Conservation (phyloP, 1,140 invertebrate species). For the Bradysia coprophila region DNA sequence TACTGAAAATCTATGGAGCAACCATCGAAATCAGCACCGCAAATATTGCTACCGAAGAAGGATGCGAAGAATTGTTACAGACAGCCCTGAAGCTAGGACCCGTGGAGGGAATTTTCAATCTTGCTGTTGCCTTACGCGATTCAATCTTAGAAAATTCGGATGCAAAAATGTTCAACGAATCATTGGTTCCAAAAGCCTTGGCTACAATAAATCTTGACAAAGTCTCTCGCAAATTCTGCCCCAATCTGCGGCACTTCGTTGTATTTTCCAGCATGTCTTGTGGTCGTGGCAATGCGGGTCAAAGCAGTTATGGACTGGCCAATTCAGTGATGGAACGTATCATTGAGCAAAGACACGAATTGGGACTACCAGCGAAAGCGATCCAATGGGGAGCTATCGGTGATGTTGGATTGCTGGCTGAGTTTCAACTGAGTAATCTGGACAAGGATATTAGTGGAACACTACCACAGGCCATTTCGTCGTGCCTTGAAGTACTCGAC, state of each 20-base stretch:
- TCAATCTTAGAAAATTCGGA: constrained; percentile 43
- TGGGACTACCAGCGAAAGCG: constrained; percentile 36
- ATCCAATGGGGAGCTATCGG: constrained; percentile 54
- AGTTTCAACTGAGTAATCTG: constrained; percentile 63
- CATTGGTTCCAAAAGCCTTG: constrained; percentile 35
- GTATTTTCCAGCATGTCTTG: constrained; percentile 79
- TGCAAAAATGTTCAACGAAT: constrained; percentile 30
- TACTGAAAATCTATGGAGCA: constrained; percentile 44
- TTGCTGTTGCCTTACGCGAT: constrained; percentile 51
- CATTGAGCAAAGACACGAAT: constrained; percentile 33
- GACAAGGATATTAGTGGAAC: constrained; percentile 61
- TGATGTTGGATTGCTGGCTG: constrained; percentile 51
- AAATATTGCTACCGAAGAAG: constrained; percentile 38
- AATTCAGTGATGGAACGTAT: constrained; percentile 58
- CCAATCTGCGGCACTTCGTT: constrained; percentile 39
- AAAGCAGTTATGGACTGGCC: constrained; percentile 70
- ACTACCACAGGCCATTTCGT: constrained; percentile 63
- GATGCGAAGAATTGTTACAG: constrained; percentile 39
- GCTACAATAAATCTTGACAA: constrained; percentile 40
- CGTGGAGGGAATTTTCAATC: constrained; percentile 64
- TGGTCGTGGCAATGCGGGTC: constrained; percentile 73
- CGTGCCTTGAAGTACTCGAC: constrained; percentile 48
- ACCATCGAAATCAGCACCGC: constrained; percentile 38
- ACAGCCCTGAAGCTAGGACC: constrained; percentile 38
- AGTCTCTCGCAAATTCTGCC: constrained; percentile 33